Evolutionary conservation across 2,888 invertebrate species (phyloP).

Genomic region (Charanyca ferruginea): DNA sequence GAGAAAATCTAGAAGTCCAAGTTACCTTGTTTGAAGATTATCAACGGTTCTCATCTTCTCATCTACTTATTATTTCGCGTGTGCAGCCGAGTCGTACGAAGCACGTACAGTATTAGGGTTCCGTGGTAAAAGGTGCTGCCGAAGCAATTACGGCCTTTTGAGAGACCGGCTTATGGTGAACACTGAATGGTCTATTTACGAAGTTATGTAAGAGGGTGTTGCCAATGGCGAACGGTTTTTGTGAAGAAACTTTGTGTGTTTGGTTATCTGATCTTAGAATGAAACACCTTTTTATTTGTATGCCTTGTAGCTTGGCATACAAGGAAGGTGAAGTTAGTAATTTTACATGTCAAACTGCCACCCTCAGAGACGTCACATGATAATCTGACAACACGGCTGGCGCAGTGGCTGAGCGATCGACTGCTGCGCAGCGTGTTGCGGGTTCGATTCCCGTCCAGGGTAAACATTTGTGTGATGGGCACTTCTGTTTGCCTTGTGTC

Average conservation of each 20-base stretch:
- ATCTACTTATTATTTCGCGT: conserved; percentile 29
- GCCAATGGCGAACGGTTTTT: not conserved
- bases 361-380: too few relatives aligned
- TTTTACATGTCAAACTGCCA: too few relatives aligned
- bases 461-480: too few relatives aligned
- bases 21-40: conserved; percentile 16
- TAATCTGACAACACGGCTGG: too few relatives aligned
- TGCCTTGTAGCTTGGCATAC: not conserved
- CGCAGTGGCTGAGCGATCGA: too few relatives aligned
- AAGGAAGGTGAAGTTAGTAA: too few relatives aligned
- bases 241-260: conserved; percentile 16
- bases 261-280: not conserved
- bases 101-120: conserved; percentile 46
- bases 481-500: too few relatives aligned
- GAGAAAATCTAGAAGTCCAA: not conserved
- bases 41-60: conserved; percentile 1
- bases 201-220: conserved; percentile 2
- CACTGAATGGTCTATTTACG: conserved; percentile 23
- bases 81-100: conserved; percentile 9
- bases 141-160: conserved; percentile 47
- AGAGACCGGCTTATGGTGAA: conserved; percentile 27
- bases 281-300: not conserved
- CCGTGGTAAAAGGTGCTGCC: conserved; percentile 18
- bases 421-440: too few relatives aligned
- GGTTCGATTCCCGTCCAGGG: too few relatives aligned